Base-by-base conservation (phyloP, 2,113 vertebrate genomes). In the Elephantulus edwardii region DNA sequence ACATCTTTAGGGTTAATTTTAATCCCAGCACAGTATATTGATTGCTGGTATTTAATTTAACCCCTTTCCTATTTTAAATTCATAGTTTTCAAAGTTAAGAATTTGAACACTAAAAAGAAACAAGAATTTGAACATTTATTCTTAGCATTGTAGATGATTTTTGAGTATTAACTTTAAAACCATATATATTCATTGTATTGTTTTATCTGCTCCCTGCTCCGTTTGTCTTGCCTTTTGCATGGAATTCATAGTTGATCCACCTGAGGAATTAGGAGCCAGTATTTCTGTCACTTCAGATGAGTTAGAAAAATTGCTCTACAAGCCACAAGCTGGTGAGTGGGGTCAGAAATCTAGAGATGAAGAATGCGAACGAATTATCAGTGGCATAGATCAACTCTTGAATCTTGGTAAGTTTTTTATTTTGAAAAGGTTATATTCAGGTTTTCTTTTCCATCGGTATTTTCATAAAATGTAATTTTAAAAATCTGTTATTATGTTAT, bases 271-370 rank as follows among this genome's bases (percentile, higher is more conserved):
- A 33, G 99, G 99, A 87, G 98, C 98, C 0, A 98, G 99, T 76
- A 98, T 99, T 91, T 98, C 98, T 0, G 98, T 99, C 93, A 99
- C 98, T 2, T 85, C 97, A 17, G 98, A 99, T 10, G 99, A 99
- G 95, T 98, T 99, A 96, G 98, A 97, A 13, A 98, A 98, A 84
- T 97, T 99, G 56, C 98, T 99, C 5, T 99, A 99, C 95, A 98
- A 98, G 74, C 98, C 99, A 33, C 97, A 98, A 62, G 96, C 97
- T 40, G 98, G 98, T 17, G 99, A 99, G 94, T 99, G 99, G 99
- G 98, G 98, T 1, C 96, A 97, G 71, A 97, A 95, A 89, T 97
- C 98, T 30, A 97, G 98, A n/a, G 98, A 99, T 46, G 97, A 98
- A 58, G 99, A 99, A 79, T 98, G 99, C 91, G 98, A 99, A 10